Base-by-base conservation (phyloP, 2,888 invertebrate genomes). In the Timema podura region DNA sequence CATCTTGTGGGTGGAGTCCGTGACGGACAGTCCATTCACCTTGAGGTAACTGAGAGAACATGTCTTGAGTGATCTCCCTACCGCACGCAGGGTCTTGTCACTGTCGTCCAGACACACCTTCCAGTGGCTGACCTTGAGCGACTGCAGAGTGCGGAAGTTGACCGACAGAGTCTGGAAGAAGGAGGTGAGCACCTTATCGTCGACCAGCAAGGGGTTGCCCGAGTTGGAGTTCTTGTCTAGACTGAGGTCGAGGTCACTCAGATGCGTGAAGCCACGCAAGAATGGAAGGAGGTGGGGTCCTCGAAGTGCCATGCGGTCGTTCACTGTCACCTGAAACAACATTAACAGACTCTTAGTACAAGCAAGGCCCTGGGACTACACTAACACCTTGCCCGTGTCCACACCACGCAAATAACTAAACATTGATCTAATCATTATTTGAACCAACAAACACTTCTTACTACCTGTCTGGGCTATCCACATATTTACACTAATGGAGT, bases 161-260 rank as follows among this genome's bases (percentile, higher is more conserved):
- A 78, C 75, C 15, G 83, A 80, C 15, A 84, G 76, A 15, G 81
- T 82, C 71, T 79, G 77, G 77, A 84, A 84, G 77, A 85, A 84
- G 54, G 79, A 78, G 46, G 82, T 77, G 48, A 84, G 78, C 61
- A 81, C 81, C 73, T 83, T 83, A 75, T 85, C 84, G 76, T 84
- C 83, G 57, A 82, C 75, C 72, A 84, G 82, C 72, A 83, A 79
- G 59, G 81, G 81, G 48, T 70, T 72, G 13, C 68, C 68, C 48
- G 77, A 76, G 13, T 80, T 79, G 2, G 82, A 81, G 3, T 82
- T 82, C 71, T 83, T 81, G 75, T 83, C 83, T 68, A 83, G 79
- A 13, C 83, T 83, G 30, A 84, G 77, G 74, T 84, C 84, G 44
- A 84, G 78, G 74, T 84, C 84, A 72, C 83, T 81, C 51, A 84